These are phyloP conservation scores for Atrichornis clamosus DNA, from an alignment of 2,113 vertebrate genomes.

Conservation along the genomic window DNA sequence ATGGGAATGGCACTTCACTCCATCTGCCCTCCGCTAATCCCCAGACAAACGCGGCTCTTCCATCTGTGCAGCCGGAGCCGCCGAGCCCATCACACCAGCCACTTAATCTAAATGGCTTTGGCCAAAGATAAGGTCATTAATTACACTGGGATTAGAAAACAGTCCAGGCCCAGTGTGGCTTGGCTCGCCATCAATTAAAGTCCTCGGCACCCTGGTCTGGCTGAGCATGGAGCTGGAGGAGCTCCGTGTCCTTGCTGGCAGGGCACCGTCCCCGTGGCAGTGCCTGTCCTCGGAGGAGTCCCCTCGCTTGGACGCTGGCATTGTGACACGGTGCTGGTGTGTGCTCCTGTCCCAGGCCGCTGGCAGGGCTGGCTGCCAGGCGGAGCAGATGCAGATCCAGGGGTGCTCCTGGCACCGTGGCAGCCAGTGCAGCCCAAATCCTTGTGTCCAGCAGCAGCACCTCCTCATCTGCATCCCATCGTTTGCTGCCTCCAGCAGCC, in stretches of 20 bases:
- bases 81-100: constrained; percentile 14
- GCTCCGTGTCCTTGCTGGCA: accelerated
- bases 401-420: neutral
- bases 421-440: neutral
- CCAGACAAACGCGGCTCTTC: constrained; percentile 24
- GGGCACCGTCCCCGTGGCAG: accelerated
- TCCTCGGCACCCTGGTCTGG: neutral
- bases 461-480: accelerated
- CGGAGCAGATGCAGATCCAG: accelerated
- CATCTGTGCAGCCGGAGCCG: constrained; percentile 21
- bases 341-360: neutral
- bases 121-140: constrained; percentile 69
- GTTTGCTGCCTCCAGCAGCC: neutral
- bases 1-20: neutral
- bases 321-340: accelerated
- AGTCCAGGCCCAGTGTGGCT: neutral
- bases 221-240: neutral
- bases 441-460: neutral
- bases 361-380: neutral
- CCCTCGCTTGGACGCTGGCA: accelerated
- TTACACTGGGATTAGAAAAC: constrained; percentile 52
- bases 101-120: constrained; percentile 67
- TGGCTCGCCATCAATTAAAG: neutral
- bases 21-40: constrained; percentile 51
- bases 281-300: neutral